Conservation (phyloP, 1,140 invertebrate genomes). For the Zaprionus inermis region DNA sequence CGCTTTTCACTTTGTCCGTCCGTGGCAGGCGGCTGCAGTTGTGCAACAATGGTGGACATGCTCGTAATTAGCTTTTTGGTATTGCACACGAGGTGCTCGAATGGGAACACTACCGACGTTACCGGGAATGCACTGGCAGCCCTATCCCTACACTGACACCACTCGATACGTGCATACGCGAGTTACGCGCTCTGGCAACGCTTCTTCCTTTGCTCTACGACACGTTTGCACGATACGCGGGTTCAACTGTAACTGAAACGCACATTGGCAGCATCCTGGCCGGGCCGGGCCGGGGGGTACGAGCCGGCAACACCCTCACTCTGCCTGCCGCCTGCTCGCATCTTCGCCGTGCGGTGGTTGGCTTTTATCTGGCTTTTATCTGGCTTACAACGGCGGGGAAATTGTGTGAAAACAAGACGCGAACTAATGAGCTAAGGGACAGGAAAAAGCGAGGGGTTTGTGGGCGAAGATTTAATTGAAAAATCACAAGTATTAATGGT, state of each 20-base stretch:
- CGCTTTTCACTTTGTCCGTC: constrained; percentile 74
- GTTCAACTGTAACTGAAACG: constrained; percentile 67
- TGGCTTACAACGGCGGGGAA: constrained; percentile 36
- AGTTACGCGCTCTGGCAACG: constrained; percentile 18
- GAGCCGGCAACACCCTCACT: neutral
- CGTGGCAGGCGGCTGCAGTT: constrained; percentile 53
- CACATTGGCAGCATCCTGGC: constrained; percentile 22
- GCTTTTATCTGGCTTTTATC: constrained; percentile 74
- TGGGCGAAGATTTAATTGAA: constrained; percentile 43
- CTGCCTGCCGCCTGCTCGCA: neutral
- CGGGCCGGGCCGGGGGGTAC: neutral
- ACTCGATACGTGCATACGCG: constrained; percentile 3
- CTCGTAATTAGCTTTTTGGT: constrained; percentile 53
- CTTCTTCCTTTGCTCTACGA: neutral
- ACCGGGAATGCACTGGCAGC: no score
- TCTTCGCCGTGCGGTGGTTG: constrained; percentile 38
- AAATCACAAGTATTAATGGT: constrained; percentile 33
- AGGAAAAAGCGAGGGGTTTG: neutral
- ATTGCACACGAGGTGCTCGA: constrained; percentile 2
- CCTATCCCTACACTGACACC: constrained; percentile 6
- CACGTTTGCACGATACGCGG: constrained; percentile 49
- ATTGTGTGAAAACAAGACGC: constrained; percentile 11
- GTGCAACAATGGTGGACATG: constrained; percentile 63
- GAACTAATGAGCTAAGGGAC: constrained; percentile 17
- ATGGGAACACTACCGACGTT: neutral